A percentile compares a stretch with the other conserved stretches of the same genome.
Conservation (phyloP, 2,888 invertebrate genomes). For the Choreutis nemorana region DNA sequence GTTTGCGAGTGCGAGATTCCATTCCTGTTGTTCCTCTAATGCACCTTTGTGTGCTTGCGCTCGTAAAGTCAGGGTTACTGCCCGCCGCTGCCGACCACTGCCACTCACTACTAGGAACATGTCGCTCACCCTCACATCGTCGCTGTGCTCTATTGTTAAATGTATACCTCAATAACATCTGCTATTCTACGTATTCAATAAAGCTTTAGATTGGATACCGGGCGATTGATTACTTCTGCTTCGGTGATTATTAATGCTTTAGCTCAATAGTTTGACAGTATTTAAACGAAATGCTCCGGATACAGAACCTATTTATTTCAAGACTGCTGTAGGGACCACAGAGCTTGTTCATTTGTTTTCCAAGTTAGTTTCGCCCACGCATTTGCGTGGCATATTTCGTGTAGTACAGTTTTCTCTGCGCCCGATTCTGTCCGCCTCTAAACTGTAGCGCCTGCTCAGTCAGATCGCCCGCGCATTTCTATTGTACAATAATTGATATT, state of each 20-base stretch:
- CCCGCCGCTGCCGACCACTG: too few species aligned
- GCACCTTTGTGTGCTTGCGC: slow-evolving; percentile 38
- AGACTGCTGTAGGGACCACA: slow-evolving; percentile 9
- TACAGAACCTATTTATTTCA: slow-evolving; percentile 20
- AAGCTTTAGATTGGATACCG: too few species aligned
- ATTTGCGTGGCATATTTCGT: slow-evolving; percentile 2
- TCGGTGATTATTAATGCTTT: slow-evolving; percentile 1
- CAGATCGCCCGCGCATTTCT: slow-evolving; percentile 7
- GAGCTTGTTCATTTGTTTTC: slow-evolving; percentile 9
- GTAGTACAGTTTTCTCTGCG: slow-evolving; percentile 3
- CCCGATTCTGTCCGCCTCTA: background rate
- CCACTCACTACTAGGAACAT: too few species aligned
- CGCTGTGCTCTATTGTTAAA: too few species aligned
- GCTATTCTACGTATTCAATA: too few species aligned
- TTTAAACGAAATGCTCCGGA: slow-evolving; percentile 19
- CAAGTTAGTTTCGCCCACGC: slow-evolving; percentile 9
- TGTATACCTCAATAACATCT: too few species aligned
- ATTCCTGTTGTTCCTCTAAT: slow-evolving; percentile 22
- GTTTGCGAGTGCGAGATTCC: too few species aligned
- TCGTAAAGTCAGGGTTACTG: slow-evolving; percentile 38
- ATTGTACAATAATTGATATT: slow-evolving; percentile 11
- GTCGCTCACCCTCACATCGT: too few species aligned
- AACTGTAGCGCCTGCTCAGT: slow-evolving; percentile 5
- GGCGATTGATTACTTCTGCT: background rate
- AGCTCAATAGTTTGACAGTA: too few species aligned